Evolutionary conservation across 2,113 vertebrate species (phyloP), one percentile per base, ranked within the genome.

Genomic region (Anolis carolinensis): DNA sequence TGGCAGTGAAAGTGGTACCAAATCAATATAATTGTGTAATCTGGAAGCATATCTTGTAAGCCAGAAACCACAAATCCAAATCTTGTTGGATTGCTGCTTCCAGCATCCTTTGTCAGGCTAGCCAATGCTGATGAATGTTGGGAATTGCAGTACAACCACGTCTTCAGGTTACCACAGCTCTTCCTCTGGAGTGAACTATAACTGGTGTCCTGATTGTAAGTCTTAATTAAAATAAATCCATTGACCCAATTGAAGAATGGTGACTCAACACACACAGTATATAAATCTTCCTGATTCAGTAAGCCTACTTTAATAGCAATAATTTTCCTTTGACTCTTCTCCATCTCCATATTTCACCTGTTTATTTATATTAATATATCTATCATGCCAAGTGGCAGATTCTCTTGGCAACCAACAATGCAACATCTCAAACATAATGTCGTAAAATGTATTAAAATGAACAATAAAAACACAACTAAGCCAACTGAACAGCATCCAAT

Each of bases 321-420:
- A 44, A 44, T 44, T n/a, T 79, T 20, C 18, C 30, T 79, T 27
- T 2, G 23, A 14, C 72, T 84, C n/a, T 55, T 83, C 30, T 55
- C 13, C 9, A 14, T 30, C 23, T 39, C 23, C 75, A 21, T 23
- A 75, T 30, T 75, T 52, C 10, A 52, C 13, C 52, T 2, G 44
- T 73, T 84, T 44, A 44, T 48, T 84, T 34, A 84, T 84, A 50
- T 20, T 44, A 34, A 76, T 76, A 84, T 67, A 16, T 74, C 52
- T 83, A 39, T n/a, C 8, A 32, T 34, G 34, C 71, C 70, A 74
- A 36, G 6, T 52, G 50, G 36, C 34, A 39, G 14, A 16, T 74
- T 71, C 21, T 52, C 82, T 70, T 44, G 71, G 34, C 5, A 48
- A 59, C 82, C 62, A 83, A 83, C 71, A 36, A 6, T 25, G 36